Base-by-base conservation (phyloP, 2,113 vertebrate genomes). In the Coracopsis vasa region DNA sequence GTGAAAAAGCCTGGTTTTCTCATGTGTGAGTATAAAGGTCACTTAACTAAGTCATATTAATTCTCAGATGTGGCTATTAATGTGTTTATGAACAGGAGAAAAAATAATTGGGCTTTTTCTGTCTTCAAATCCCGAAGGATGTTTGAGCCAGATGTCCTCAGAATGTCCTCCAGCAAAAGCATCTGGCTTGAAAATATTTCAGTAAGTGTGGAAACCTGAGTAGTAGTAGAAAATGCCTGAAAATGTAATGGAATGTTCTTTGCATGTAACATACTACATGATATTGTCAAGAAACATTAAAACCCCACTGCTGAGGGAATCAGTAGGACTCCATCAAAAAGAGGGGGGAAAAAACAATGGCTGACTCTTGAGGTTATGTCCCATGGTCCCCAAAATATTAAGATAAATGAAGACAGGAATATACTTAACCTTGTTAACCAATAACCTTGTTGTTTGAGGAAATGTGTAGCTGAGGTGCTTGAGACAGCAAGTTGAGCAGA, bases 251-350 rank as follows among this genome's bases (percentile, higher is more conserved):
- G 44, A 11, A 14, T 29, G 16, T 62, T 80, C 56, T 82, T 60
- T 50, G 25, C 14, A 11, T 13, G 16, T 41, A 44, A 51, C 0
- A 0, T 70, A 13, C 37, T 42, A n/a, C 41, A 5, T 81, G n/a
- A 37, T 45, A 18, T 6, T 73, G 25, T 33, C 47, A 64, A 62
- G 35, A 72, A 85, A 39, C 15, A n/a, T 74, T 81, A 75, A 78
- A 72, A 50, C 24, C 17, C 37, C 18, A 10, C 25, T 19, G 21
- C 70, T n/a, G 60, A 62, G n/a, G 58, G 20, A 10, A n/a, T 53
- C 31, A 20, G 4, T 42, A 44, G 51, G 47, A 48, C 28, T 58
- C 18, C 14, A 8, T 58, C 28, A 58, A 29, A 70, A 66, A 44
- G 21, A 39, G 12, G 16, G 39, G 9, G 66, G 8, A 21, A 71